Percentiles rank a stretch among this genome's conserved stretches.
These are phyloP conservation scores for Galaxias olidus DNA, from an alignment of 2,797 vertebrate species.

Conservation along the genomic window DNA sequence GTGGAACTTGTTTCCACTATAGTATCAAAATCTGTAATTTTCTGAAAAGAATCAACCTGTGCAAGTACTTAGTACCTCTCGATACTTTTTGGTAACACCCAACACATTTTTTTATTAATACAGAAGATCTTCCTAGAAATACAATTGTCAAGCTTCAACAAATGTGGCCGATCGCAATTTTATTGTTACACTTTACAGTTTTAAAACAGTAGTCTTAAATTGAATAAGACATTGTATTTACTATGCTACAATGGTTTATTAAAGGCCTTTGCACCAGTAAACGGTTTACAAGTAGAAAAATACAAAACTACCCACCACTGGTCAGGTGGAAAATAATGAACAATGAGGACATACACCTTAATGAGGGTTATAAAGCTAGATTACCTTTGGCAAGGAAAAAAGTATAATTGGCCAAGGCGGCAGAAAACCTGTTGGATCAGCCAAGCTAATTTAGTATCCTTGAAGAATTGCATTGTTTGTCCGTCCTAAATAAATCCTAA, in stretches of 20 bases:
- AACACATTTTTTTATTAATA: no score
- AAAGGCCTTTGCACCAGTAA: conserved; percentile 61
- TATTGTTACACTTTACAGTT: conserved; percentile 70
- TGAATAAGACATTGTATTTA: conserved; percentile 63
- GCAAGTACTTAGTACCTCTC: no score
- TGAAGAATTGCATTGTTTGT: conserved; percentile 44
- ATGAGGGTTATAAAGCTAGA: conserved; percentile 63
- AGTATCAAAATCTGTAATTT: no score
- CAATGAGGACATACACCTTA: conserved; percentile 25
- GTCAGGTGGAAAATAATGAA: conserved; percentile 34
- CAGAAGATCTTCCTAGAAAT: no score
- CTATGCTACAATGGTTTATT: conserved; percentile 51
- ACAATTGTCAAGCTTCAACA: conserved; percentile 4
- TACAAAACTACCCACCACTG: conserved; percentile 64
- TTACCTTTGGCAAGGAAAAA: conserved; percentile 63
- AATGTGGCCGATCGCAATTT: conserved; percentile 52
- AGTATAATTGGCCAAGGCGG: conserved; percentile 41
- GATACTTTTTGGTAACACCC: no score
- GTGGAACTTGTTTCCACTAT: no score
- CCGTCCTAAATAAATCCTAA: conserved; percentile 27
- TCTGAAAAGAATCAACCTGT: no score
- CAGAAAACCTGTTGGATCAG: conserved; percentile 30
- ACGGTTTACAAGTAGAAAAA: conserved; percentile 69
- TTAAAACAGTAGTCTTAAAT: conserved; percentile 46
- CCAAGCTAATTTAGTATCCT: conserved; percentile 19